A percentile compares a stretch with the other conserved stretches of the same genome.
Evolutionary conservation across 2,888 invertebrate species (phyloP).

Genomic region (Adineta ricciae): DNA sequence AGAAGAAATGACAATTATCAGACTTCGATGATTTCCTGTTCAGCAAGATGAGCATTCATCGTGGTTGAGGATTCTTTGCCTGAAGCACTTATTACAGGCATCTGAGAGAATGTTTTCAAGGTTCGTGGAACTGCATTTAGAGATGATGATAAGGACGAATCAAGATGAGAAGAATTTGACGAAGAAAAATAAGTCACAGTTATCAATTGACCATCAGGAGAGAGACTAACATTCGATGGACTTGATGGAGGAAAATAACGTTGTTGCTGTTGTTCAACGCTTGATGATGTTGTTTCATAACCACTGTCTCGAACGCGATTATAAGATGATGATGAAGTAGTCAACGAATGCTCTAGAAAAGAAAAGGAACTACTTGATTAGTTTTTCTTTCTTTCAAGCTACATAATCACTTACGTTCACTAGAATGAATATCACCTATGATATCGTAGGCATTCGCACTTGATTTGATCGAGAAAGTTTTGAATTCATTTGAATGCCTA

Average conservation of each 20-base stretch:
- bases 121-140: not conserved
- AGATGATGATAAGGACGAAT: not conserved
- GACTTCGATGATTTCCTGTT: conserved; percentile 18
- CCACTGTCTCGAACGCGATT: conserved; percentile 11
- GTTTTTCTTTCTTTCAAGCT: not conserved
- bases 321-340: not conserved
- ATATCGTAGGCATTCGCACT: not conserved
- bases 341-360: not conserved
- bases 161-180: not conserved
- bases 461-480: not conserved
- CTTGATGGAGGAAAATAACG: not conserved
- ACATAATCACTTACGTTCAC: not conserved
- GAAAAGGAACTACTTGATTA: not conserved
- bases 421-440: not conserved
- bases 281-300: conserved; percentile 1
- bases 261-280: not conserved
- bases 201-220: not conserved
- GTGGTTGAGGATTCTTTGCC: conserved; percentile 2
- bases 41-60: not conserved
- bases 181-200: conserved; percentile 15
- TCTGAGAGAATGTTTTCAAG: not conserved
- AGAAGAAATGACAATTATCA: conserved; percentile 1
- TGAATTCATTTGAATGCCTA: not conserved
- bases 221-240: not conserved
- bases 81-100: not conserved